Conservation (phyloP, 2,113 vertebrate genomes). For the Pitta sordida region DNA sequence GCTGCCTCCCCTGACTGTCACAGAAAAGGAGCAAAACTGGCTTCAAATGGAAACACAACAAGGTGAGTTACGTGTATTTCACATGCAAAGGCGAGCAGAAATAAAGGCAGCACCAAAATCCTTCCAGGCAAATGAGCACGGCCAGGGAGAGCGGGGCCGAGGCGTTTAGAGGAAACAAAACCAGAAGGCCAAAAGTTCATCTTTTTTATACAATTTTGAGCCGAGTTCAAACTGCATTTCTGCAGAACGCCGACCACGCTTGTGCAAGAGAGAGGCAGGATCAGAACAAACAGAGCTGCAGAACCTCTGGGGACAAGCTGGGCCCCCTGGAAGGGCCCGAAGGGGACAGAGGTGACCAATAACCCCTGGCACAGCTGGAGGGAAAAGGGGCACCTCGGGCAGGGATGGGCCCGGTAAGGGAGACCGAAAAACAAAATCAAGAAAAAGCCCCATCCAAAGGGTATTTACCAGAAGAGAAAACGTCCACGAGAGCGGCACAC, state of each 20-base stretch:
- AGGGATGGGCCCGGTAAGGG: accelerated
- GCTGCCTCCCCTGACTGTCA: no score
- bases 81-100: not conserved
- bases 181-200: not conserved
- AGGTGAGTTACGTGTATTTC: not conserved
- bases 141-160: not conserved
- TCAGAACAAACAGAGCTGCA: not conserved
- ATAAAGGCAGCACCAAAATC: conserved; percentile 5
- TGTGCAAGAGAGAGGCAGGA: not conserved
- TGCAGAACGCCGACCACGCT: not conserved
- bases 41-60: not conserved
- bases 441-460: not conserved
- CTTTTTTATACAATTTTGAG: not conserved
- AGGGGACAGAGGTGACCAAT: not conserved
- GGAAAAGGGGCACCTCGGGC: not conserved
- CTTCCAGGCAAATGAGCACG: not conserved
- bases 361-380: accelerated
- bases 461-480: not conserved
- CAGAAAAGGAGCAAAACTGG: not conserved
- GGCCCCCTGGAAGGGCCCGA: not conserved
- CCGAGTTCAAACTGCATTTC: not conserved
- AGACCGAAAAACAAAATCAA: not conserved
- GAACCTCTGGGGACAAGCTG: not conserved
- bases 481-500: not conserved
- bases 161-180: not conserved